Evolutionary conservation across 2,797 vertebrate genomes (phyloP).

Genomic region (Ctenosaura bakeri): DNA sequence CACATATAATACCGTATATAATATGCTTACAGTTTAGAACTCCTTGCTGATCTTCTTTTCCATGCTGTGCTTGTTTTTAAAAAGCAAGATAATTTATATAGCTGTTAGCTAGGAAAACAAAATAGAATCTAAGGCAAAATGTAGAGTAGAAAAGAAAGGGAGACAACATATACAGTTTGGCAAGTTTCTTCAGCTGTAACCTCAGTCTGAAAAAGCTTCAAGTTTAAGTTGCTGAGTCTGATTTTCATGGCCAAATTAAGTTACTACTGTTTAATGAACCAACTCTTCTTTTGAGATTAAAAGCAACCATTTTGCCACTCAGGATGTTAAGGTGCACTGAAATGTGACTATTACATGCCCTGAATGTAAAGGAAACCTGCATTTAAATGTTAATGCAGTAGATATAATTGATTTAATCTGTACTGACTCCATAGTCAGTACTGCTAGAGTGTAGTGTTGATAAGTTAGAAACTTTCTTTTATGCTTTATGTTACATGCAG

Average conservation of each 20-base stretch:
- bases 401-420: not conserved
- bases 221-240: not conserved
- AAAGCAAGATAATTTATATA: not conserved
- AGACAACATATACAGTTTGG: not conserved
- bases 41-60: not conserved
- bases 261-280: not conserved
- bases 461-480: not conserved
- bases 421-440: not conserved
- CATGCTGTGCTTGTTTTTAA: not conserved
- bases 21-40: not conserved
- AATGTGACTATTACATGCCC: not conserved
- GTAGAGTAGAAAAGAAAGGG: not conserved
- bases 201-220: not conserved
- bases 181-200: not conserved
- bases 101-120: conserved; percentile 7
- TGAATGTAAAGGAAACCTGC: not conserved
- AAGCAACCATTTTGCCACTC: conserved; percentile 31
- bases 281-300: conserved; percentile 9
- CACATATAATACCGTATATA: not conserved
- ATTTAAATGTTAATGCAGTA: conserved; percentile 19
- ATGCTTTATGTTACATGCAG: not conserved
- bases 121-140: not conserved
- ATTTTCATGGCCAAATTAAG: conserved; percentile 17
- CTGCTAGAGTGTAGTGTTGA: conserved; percentile 4
- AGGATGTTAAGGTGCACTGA: not conserved